Percentiles rank a stretch among this genome's conserved stretches.
Conservation (phyloP, 1,140 invertebrate genomes). For the Drusus annulatus region DNA sequence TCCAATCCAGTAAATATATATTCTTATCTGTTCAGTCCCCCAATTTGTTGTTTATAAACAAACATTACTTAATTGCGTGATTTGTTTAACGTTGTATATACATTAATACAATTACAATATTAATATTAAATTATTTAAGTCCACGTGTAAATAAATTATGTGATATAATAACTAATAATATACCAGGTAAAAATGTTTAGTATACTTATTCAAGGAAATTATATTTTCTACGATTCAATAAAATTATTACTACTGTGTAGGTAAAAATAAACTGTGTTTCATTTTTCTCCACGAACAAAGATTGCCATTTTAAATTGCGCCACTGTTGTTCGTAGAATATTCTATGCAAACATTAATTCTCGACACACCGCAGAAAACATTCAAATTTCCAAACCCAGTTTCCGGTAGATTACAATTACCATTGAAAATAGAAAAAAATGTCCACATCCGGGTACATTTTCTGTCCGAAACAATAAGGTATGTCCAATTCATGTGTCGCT, state of each 20-base stretch:
- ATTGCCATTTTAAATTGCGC: not conserved
- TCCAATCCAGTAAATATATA: not conserved
- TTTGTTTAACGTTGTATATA: not conserved
- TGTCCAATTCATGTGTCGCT: too few relatives aligned
- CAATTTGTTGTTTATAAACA: not conserved
- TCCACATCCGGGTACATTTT: too few relatives aligned
- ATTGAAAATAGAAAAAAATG: too few relatives aligned
- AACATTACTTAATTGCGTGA: not conserved
- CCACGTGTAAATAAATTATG: constrained; percentile 12
- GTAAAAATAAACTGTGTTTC: not conserved
- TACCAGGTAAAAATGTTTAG: constrained; percentile 8
- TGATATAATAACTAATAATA: constrained; percentile 6
- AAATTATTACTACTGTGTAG: constrained; percentile 18
- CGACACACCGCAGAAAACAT: too few relatives aligned
- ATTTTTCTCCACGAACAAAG: not conserved
- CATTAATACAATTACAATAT: not conserved
- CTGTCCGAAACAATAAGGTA: too few relatives aligned
- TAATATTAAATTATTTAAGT: constrained; percentile 5
- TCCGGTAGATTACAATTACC: too few relatives aligned
- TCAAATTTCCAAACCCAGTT: too few relatives aligned
- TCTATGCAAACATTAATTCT: not conserved
- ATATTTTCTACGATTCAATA: constrained; percentile 23
- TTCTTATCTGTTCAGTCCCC: not conserved
- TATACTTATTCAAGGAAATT: constrained; percentile 2
- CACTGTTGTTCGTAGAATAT: not conserved